phyloP scores from a whole-genome alignment of 2,113 vertebrate species.

The Mormoops blainvillei region DNA sequence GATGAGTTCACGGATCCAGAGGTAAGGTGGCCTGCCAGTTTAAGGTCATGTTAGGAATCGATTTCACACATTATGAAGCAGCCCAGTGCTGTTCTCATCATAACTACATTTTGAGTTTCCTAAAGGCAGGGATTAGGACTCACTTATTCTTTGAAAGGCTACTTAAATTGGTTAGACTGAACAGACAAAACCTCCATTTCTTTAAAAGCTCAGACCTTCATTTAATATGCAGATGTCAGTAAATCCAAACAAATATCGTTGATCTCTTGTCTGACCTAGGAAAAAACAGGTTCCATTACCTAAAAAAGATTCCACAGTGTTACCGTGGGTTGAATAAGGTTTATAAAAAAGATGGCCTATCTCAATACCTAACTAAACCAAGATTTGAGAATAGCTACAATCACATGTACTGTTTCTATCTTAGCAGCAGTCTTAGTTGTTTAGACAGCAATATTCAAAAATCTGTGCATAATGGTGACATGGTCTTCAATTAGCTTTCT shows the following conservation, averaged over 20 bases:
- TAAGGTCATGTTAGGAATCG: not conserved
- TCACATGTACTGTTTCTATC: not conserved
- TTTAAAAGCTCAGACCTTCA: not conserved
- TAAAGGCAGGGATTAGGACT: not conserved
- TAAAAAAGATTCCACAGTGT: not conserved
- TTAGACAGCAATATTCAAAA: not conserved
- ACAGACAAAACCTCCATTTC: not conserved
- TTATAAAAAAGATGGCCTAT: not conserved
- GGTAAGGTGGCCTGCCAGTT: not conserved
- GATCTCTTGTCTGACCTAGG: not conserved
- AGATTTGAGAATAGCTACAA: not conserved
- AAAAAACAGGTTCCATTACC: not conserved
- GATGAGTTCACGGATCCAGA: not conserved
- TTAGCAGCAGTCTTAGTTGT: not conserved
- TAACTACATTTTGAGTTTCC: not conserved
- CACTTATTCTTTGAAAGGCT: not conserved
- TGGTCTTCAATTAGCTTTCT: conserved; percentile 7
- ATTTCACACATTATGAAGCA: not conserved
- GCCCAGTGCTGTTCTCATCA: not conserved
- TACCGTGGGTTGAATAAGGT: not conserved
- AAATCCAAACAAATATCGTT: conserved; percentile 2
- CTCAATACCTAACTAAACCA: not conserved
- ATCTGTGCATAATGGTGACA: not conserved
- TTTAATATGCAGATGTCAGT: not conserved
- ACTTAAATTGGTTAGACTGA: not conserved